Evolutionary conservation across 2,113 vertebrate genomes (phyloP).

Genomic region (Macaca fascicularis): T2T-MFA8v1.1 NC_088387.1:19982501-19983000

Average conservation of each 20-base stretch:
- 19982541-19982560: neutral
- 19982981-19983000: neutral
- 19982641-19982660: neutral
- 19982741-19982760: neutral
- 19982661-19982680: neutral
- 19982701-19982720: neutral
- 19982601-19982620: neutral
- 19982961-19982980: neutral
- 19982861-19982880: neutral
- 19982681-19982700: neutral
- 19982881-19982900: neutral
- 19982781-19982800: neutral
- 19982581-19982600: neutral
- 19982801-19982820: neutral
- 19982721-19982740: neutral
- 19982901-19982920: neutral
- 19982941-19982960: neutral
- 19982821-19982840: neutral
- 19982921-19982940: neutral
- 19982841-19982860: neutral
- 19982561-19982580: neutral
- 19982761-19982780: neutral
- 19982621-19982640: neutral
- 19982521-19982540: neutral
- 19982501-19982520: neutral